These are phyloP conservation scores for Alviniconcha marisindica DNA, from an alignment of 1,140 invertebrate genomes.

Conservation along the genomic window DNA sequence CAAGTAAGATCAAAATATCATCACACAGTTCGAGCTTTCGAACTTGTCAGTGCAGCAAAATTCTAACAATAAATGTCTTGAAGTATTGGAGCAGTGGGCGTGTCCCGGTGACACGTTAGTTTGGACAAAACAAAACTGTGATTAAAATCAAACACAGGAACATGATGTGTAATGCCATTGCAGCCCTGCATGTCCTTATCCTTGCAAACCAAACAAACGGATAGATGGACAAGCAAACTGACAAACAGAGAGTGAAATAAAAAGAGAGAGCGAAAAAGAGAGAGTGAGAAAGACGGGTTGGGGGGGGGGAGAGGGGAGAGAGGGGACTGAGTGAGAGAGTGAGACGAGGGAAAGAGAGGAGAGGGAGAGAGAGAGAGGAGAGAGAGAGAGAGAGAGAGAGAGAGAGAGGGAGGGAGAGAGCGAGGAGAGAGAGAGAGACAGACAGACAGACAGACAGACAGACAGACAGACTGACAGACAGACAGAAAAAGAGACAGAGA, in stretches of 20 bases:
- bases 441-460: background rate
- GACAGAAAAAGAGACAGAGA: background rate
- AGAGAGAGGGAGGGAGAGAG: background rate
- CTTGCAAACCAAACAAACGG: too few species aligned
- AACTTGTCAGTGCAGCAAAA: too few species aligned
- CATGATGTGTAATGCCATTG: too few species aligned
- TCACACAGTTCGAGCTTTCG: too few species aligned
- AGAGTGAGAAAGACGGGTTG: slow-evolving; percentile 13
- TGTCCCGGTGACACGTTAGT: too few species aligned
- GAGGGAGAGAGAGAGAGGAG: slow-evolving; percentile 5
- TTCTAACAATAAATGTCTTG: too few species aligned
- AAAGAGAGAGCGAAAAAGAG: background rate
- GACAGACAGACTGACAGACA: background rate
- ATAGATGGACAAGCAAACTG: background rate
- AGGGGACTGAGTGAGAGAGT: background rate
- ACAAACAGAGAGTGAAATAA: background rate
- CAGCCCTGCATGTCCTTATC: too few species aligned
- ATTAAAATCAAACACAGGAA: too few species aligned
- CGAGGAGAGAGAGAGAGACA: background rate
- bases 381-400: slow-evolving; percentile 31
- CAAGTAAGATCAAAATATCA: too few species aligned
- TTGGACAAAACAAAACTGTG: too few species aligned
- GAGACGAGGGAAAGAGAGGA: background rate
- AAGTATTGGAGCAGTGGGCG: too few species aligned
- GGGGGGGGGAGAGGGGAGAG: background rate